Conservation (phyloP, 1,140 invertebrate species). For the Lasaia peninsularis region DNA sequence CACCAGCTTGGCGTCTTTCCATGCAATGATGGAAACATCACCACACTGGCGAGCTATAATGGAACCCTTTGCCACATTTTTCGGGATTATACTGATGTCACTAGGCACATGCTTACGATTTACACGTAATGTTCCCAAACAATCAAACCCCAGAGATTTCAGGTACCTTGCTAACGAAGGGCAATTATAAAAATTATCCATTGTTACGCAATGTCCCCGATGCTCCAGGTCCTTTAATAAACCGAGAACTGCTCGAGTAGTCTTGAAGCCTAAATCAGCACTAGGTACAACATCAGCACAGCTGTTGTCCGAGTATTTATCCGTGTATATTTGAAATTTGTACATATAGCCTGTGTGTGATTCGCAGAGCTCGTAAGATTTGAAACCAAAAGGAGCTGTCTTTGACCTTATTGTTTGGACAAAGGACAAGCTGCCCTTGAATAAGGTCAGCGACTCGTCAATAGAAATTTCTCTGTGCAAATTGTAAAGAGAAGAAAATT, state of each 20-base stretch:
- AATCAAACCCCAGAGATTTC: constrained; percentile 17
- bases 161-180: not conserved
- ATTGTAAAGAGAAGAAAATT: too few relatives aligned
- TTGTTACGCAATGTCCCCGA: not conserved
- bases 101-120: constrained; percentile 18
- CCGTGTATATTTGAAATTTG: not conserved
- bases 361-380: not conserved
- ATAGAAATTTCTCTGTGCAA: not conserved
- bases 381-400: not conserved
- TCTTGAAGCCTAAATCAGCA: too few relatives aligned
- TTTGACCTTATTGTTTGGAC: not conserved
- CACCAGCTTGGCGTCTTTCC: constrained; percentile 28
- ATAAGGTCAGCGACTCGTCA: not conserved
- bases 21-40: constrained; percentile 25
- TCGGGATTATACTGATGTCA: constrained; percentile 14
- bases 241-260: too few relatives aligned
- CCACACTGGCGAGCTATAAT: constrained; percentile 24
- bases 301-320: not conserved
- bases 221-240: too few relatives aligned
- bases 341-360: not conserved
- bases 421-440: not conserved
- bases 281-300: not conserved
- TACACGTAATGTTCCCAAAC: constrained; percentile 17
- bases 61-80: constrained; percentile 17
- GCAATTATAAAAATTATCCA: not conserved